Conservation (phyloP, 2,888 invertebrate species). For the Rhimphoctona megacephalus region DNA sequence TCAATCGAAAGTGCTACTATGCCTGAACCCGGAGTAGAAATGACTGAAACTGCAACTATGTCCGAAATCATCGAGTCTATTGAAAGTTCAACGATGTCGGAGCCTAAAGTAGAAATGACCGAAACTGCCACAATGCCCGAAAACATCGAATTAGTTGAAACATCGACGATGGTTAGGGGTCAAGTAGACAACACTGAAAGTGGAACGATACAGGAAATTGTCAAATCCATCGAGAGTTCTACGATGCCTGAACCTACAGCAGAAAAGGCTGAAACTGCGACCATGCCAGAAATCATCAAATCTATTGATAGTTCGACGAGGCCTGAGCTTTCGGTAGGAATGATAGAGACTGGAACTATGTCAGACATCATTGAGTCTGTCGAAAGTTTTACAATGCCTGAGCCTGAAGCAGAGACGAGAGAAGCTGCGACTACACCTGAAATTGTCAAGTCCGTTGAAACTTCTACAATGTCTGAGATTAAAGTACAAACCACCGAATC, state of each 20-base stretch:
- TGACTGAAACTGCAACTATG: constrained; percentile 55
- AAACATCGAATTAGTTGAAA: constrained; percentile 57
- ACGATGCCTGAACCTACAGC: constrained; percentile 57
- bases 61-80: constrained; percentile 53
- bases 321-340: constrained; percentile 33
- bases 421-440: constrained; percentile 5
- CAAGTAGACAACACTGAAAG: constrained; percentile 14
- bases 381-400: constrained; percentile 31
- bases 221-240: constrained; percentile 50
- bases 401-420: constrained; percentile 5
- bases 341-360: constrained; percentile 55
- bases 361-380: neutral
- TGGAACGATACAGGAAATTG: constrained; percentile 16
- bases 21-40: constrained; percentile 54
- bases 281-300: constrained; percentile 44
- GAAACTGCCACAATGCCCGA: constrained; percentile 57
- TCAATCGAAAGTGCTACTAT: constrained; percentile 58
- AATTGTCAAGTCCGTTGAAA: constrained; percentile 3
- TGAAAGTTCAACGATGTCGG: constrained; percentile 43
- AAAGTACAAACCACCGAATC: constrained; percentile 71
- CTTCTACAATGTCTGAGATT: constrained; percentile 23
- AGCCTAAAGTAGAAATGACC: constrained; percentile 46
- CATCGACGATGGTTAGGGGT: constrained; percentile 60
- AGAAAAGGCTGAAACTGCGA: constrained; percentile 45
- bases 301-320: constrained; percentile 53